Evolutionary conservation across 1,140 invertebrate genomes (phyloP).

Genomic region (Macrotrachela quadricornifera): DNA sequence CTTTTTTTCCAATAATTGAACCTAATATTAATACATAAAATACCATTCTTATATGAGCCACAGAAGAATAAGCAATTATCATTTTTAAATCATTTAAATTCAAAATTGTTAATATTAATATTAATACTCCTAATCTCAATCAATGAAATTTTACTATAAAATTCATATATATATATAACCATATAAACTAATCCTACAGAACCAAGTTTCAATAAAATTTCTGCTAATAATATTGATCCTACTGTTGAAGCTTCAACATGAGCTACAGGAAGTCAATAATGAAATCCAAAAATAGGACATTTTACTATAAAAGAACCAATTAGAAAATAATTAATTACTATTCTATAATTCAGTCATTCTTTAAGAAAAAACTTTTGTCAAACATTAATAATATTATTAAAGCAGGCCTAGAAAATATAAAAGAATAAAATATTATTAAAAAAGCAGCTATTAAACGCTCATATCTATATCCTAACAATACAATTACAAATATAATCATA

Average conservation of each 20-base stretch:
- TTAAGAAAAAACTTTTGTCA: too few relatives aligned
- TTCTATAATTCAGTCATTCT: too few relatives aligned
- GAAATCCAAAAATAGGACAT: slow-evolving; percentile 44
- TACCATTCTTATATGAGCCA: slow-evolving; percentile 38
- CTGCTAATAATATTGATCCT: slow-evolving; percentile 47
- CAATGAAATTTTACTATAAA: slow-evolving; percentile 29
- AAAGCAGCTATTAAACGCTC: too few relatives aligned
- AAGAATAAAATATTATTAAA: too few relatives aligned
- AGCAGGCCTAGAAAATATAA: too few relatives aligned
- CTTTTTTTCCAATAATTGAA: too few relatives aligned
- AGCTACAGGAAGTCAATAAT: slow-evolving; percentile 47
- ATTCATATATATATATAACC: slow-evolving; percentile 28
- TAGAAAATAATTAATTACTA: too few relatives aligned
- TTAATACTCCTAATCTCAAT: slow-evolving; percentile 32
- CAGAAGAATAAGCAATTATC: slow-evolving; percentile 42
- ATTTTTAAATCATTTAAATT: slow-evolving; percentile 39
- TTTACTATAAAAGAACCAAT: slow-evolving; percentile 43
- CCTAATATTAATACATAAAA: slow-evolving; percentile 14
- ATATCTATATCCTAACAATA: too few relatives aligned
- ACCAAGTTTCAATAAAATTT: slow-evolving; percentile 44
- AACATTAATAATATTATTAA: too few relatives aligned
- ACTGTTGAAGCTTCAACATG: slow-evolving; percentile 48
- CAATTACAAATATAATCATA: too few relatives aligned
- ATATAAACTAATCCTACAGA: slow-evolving; percentile 36
- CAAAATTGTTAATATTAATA: slow-evolving; percentile 39